These are phyloP conservation scores for Leptopilina drosophilae DNA, from an alignment of 2,888 invertebrate genomes.

Conservation along the genomic window DNA sequence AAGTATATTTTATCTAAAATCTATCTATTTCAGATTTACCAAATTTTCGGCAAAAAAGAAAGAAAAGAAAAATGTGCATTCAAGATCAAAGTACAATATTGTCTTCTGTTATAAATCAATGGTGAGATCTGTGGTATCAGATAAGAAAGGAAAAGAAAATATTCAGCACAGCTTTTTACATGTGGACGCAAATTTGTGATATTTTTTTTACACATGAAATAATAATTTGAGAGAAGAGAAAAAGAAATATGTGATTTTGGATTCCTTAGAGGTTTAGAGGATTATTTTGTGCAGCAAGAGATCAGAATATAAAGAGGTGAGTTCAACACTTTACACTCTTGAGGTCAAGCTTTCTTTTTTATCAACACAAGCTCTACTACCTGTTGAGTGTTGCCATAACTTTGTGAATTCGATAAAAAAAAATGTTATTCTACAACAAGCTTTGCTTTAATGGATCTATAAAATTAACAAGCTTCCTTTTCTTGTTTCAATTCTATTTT, in stretches of 20 bases:
- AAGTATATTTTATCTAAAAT: background rate
- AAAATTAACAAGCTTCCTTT: background rate
- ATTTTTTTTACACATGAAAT: background rate
- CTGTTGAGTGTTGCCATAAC: conserved; percentile 35
- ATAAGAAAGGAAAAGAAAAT: background rate
- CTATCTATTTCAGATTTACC: background rate
- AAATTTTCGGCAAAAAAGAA: background rate
- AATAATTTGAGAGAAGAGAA: background rate
- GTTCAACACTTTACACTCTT: background rate
- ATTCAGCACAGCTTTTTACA: background rate
- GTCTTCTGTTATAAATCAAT: background rate
- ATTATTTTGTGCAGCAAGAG: background rate
- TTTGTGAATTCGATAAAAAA: background rate
- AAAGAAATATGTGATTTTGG: conserved; percentile 4
- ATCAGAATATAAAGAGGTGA: conserved; percentile 20
- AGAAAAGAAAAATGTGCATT: background rate
- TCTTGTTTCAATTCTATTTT: no score
- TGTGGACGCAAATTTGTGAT: background rate
- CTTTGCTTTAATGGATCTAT: background rate
- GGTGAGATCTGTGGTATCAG: background rate
- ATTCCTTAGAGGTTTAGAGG: conserved; percentile 5
- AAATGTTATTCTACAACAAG: background rate
- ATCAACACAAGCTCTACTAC: conserved; percentile 6
- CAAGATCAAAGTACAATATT: background rate
- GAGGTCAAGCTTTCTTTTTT: conserved; percentile 33